Base-by-base conservation (phyloP, 2,797 vertebrate genomes). In the Channallabes apus region DNA sequence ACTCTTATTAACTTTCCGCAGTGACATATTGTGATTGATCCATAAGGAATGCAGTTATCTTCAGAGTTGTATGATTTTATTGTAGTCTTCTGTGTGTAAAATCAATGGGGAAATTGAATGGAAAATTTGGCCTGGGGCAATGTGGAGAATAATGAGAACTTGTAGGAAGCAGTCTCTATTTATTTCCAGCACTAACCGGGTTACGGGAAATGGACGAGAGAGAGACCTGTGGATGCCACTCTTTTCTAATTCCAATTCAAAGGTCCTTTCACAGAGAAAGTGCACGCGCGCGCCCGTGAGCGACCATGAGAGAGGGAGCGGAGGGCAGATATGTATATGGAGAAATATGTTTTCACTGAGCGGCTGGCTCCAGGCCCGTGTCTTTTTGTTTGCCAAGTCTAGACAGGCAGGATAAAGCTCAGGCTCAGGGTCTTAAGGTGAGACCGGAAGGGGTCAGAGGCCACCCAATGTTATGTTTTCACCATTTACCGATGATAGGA, bases 61-160 rank as follows among this genome's bases (percentile, higher is more conserved):
- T 88, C 90, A 84, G 89, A 84, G 87, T 94, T 91, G 93, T 94
- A 92, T 89, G 91, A 93, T 95, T 94, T 94, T 87, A 91, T 90
- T 91, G 84, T 82, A 85, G 87, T 90, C 91, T 91, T 91, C 91
- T 83, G 64, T 88, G 72, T 82, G 68, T 82, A 89, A 93, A 92
- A 95, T 95, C 94, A 90, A 95, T 94, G 93, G 88, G 92, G 91
- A 93, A 94, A 94, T 95, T 91, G 76, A 95, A 94, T 93, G 88
- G 90, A 71, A 89, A 86, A 85, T 75, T 76, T 71, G 64, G 88
- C 89, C 87, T 84, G 59, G 88, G 85, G 90, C 84, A 91, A 91
- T 91, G 88, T 89, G 89, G 90, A 89, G 91, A 89, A 92, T 88
- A 90, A 92, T 91, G 91, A 94, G 91, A 90, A 90, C 88, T 86